Evolutionary conservation across 2,888 invertebrate species (phyloP).

Genomic region (Psylliodes chrysocephalus): DNA sequence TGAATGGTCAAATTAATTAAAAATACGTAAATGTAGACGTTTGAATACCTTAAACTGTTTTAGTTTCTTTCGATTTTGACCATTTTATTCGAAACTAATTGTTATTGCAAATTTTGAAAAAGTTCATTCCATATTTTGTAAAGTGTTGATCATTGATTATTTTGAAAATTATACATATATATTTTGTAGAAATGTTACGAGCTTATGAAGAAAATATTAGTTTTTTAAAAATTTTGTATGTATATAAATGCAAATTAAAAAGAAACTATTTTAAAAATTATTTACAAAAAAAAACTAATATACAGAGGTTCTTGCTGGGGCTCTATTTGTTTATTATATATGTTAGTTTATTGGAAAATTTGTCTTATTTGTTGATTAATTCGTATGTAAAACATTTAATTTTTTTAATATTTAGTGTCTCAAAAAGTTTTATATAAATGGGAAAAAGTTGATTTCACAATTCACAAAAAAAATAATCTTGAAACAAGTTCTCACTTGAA

Average conservation of each 20-base stretch:
- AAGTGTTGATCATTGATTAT: slow-evolving; percentile 33
- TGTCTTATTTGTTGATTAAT: too few relatives aligned
- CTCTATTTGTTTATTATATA: not conserved
- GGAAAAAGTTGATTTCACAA: too few relatives aligned
- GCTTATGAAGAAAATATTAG: slow-evolving; percentile 44
- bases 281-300: slow-evolving; percentile 6
- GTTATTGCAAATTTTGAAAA: slow-evolving; percentile 10
- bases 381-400: too few relatives aligned
- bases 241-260: slow-evolving; percentile 45
- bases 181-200: slow-evolving; percentile 52
- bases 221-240: slow-evolving; percentile 50
- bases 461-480: too few relatives aligned
- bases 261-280: slow-evolving; percentile 34
- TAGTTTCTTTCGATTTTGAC: slow-evolving; percentile 7
- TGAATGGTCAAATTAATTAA: slow-evolving; percentile 9
- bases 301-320: not conserved
- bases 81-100: slow-evolving; percentile 15
- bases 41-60: too few relatives aligned
- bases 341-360: too few relatives aligned
- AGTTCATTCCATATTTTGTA: slow-evolving; percentile 23
- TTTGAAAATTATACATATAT: slow-evolving; percentile 44
- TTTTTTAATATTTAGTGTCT: too few relatives aligned
- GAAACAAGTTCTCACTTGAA: too few relatives aligned
- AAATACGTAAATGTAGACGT: not conserved
- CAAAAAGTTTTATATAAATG: too few relatives aligned